Conservation (phyloP, 92 coral and sea anemone species). For the Paragorgia papillata region DNA sequence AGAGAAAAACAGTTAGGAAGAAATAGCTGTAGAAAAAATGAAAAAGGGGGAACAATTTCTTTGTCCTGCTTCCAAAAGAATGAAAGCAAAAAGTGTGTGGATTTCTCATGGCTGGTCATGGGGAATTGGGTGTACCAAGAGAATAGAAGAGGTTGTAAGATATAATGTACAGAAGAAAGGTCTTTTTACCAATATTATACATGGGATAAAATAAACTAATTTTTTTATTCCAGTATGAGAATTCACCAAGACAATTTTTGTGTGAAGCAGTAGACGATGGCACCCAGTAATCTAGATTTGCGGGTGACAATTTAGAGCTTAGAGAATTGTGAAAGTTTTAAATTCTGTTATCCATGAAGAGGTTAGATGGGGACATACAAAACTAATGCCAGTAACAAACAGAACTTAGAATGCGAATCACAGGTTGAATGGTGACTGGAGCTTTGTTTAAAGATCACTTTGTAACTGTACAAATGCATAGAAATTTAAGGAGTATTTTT, state of each 20-base stretch:
- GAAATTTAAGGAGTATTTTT: conserved; percentile 3
- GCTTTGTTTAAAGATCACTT: too few relatives aligned
- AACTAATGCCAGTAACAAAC: not conserved
- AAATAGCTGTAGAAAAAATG: conserved; percentile 6
- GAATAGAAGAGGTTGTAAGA: conserved; percentile 17
- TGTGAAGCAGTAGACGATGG: not conserved
- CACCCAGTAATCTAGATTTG: too few relatives aligned
- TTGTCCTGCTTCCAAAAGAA: conserved; percentile 2
- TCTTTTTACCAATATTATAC: conserved; percentile 5
- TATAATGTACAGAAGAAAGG: conserved; percentile 38
- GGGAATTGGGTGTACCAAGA: conserved; percentile 4
- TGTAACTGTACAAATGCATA: conserved; percentile 25
- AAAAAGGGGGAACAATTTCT: not conserved
- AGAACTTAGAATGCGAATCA: not conserved
- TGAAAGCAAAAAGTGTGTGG: not conserved
- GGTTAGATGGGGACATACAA: not conserved
- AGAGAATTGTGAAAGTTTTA: too few relatives aligned
- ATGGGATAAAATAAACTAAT: conserved; percentile 20
- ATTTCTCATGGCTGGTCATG: conserved; percentile 12
- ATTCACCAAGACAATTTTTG: conserved; percentile 25
- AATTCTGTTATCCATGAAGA: not conserved
- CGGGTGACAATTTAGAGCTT: too few relatives aligned
- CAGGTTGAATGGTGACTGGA: too few relatives aligned
- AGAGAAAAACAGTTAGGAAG: conserved; percentile 71
- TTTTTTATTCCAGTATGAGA: conserved; percentile 36